Base-by-base conservation (phyloP, 2,797 vertebrate genomes). In the Alcedo atthis region DNA sequence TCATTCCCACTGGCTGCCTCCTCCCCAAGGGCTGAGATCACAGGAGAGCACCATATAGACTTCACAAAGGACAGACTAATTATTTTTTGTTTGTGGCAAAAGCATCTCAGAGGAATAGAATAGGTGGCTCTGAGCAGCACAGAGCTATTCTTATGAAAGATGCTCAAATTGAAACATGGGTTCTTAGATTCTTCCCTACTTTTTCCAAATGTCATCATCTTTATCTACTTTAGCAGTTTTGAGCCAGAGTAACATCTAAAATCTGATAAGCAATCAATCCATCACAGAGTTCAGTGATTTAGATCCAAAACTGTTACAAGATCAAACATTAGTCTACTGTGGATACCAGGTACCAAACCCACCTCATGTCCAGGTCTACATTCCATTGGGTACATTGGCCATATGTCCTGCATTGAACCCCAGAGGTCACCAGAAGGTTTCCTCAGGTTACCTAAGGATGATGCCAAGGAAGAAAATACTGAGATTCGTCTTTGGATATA, bases 321-420 rank as follows among this genome's bases (percentile, higher is more conserved):
- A 70, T 3, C 13, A 90, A 85, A 43, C 10, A 11, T 20, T 11
- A 53, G 8, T 19, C 57, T 22, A 25, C 4, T 48, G 28, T 33
- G 28, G 26, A n/a, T 74, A 35, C 6, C 18, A 78, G 32, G 32
- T n/a, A 81, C 12, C 45, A 90, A 85, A 58, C 10, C 18, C 57
- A 62, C 40, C 20, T 63, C 63, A 51, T 55, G 9, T 15, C 24
- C 15, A 15, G 33, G 15, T n/a, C 43, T 25, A 7, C 12, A n/a
- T 75, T 66, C 20, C 37, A 28, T 12, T 20, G 4, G 71, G 4
- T 10, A 15, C 1, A 40, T 40, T 28, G 7, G 12, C 33, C 63
- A 25, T 26, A 32, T 2, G 33, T 42, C 32, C 33, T 46, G 21
- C 0, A 0, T 46, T 33, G 45, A 84, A 43, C 3, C 58, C 14